phyloP scores from a whole-genome alignment of 1,140 invertebrate genomes.

The Planococcus citri region DNA sequence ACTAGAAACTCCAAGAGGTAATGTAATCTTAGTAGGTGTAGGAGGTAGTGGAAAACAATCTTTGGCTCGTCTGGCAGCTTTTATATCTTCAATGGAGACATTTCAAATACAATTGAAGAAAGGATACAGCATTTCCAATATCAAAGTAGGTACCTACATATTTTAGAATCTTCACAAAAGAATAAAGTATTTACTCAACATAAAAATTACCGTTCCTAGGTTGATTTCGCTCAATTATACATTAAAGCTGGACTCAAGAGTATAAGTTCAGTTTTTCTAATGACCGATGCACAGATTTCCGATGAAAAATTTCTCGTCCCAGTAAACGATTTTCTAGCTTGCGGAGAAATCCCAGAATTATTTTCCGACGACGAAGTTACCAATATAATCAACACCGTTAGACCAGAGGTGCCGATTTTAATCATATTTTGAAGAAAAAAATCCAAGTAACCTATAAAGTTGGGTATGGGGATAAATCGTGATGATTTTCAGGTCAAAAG shows the following conservation, averaged over 20 bases:
- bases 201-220: constrained; percentile 29
- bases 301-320: constrained; percentile 85
- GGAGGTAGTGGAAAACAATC: constrained; percentile 92
- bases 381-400: constrained; percentile 65
- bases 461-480: background rate
- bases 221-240: constrained; percentile 70
- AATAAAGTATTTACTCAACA: background rate
- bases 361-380: constrained; percentile 85
- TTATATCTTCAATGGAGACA: constrained; percentile 77
- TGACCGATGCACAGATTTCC: constrained; percentile 85
- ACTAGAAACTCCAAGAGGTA: constrained; percentile 77
- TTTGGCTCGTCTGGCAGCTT: constrained; percentile 70
- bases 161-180: background rate
- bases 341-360: constrained; percentile 84
- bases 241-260: constrained; percentile 77
- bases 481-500: constrained; percentile 45
- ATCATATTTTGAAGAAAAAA: background rate
- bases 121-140: constrained; percentile 70
- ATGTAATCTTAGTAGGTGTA: constrained; percentile 82
- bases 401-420: constrained; percentile 66
- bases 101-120: constrained; percentile 83
- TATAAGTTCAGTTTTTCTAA: constrained; percentile 74
- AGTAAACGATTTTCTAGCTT: constrained; percentile 86
- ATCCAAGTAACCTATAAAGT: background rate
- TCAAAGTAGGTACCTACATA: constrained; percentile 42